A percentile compares a stretch with the other conserved stretches of the same genome.
Evolutionary conservation across 92 coral and sea anemone species (phyloP).

Genomic region (Epizoanthus rinbou): DNA sequence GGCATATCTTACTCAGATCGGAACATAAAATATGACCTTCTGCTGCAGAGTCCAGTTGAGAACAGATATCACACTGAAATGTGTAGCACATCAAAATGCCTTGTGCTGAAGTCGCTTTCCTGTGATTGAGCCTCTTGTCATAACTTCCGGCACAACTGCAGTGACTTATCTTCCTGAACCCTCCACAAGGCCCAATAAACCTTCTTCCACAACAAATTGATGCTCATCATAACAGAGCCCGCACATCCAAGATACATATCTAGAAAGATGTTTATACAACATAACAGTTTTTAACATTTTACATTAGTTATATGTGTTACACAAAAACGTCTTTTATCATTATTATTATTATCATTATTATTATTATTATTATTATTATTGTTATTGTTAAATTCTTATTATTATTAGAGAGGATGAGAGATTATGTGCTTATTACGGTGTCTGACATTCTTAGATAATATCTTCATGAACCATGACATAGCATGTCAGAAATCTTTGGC

Average conservation of each 20-base stretch:
- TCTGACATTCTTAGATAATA: no score
- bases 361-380: no score
- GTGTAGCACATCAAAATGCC: neutral
- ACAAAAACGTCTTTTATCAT: no score
- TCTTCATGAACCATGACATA: no score
- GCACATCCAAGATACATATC: conserved; percentile 39
- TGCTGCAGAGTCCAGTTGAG: neutral
- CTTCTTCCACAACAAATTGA: neutral
- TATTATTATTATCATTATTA: no score
- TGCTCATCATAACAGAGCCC: conserved; percentile 11
- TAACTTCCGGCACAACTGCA: neutral
- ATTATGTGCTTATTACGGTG: no score
- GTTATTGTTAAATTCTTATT: no score
- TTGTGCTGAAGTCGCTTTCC: neutral
- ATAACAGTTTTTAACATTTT: no score
- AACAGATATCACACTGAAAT: neutral
- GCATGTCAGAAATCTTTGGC: no score
- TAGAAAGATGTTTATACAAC: neutral
- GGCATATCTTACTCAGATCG: neutral
- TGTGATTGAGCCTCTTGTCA: no score
- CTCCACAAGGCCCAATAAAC: neutral
- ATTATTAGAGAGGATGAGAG: no score
- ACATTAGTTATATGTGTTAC: no score
- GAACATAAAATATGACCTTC: neutral
- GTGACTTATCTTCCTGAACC: neutral